Base-by-base conservation (phyloP, 1,140 invertebrate genomes). In the Drosophila parvula region DNA sequence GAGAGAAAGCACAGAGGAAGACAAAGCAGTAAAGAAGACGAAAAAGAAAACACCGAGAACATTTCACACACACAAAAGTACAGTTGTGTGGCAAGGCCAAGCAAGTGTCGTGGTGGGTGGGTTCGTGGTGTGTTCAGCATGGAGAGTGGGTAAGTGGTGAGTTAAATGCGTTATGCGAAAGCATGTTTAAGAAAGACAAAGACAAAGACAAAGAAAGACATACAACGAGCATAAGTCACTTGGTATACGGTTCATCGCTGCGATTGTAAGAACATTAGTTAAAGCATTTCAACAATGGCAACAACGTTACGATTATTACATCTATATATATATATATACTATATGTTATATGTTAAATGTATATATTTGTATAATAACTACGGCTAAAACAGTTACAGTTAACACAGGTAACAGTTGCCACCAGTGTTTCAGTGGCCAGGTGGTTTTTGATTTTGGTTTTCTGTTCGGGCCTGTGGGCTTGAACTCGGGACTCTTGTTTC, bases 151-250 rank as follows among this genome's bases (percentile, higher is more conserved):
- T 48, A n/a, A 61, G 64, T n/a, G 45, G 65, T 51, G 64, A 60
- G n/a, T 51, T 85, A 59, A 78, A 62, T 81, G 84, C 84, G 78
- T 79, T 81, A 62, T 84, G 84, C 84, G 84, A 70, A 89, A 89
- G 84, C 88, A 90, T 90, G 85, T 90, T 79, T 32, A 41, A 88
- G 68, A 71, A 71, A 71, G 68, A 81, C 77, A 86, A 78, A 88
- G 22, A 22, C 22, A 22, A 22, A 22, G 80, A 90, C 64, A 90
- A 79, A 91, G 83, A 91, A 90, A 86, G 84, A 90, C 79, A 91
- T 70, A 91, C 81, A 90, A 91, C 90, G 90, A 91, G 90, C 90
- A 91, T 91, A 91, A 91, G 90, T 91, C 81, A 85, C 69, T 76
- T 85, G 50, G 59, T 77, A 67, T 77, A 77, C 78, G 30, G 28